Conservation (phyloP, 1,140 invertebrate genomes). For the Drosophila equinoxialis region DNA sequence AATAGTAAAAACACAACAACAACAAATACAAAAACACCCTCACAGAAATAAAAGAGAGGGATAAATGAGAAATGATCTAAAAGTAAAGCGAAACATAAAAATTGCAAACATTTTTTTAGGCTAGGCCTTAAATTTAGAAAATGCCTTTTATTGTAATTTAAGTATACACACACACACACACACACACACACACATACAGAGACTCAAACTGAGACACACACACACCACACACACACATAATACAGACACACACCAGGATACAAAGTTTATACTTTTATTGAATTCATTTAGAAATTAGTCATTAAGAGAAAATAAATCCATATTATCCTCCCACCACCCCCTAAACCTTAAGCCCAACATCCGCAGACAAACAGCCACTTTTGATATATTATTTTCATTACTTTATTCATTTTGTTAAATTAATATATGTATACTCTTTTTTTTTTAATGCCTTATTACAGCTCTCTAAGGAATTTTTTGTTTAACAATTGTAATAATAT, state of each 20-base stretch:
- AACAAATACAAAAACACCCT: neutral
- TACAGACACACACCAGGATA: constrained; percentile 7
- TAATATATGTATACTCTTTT: no score
- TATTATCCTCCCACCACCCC: neutral
- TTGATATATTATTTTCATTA: no score
- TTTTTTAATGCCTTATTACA: no score
- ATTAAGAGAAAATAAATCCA: neutral
- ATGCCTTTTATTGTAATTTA: constrained; percentile 16
- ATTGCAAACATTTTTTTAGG: constrained; percentile 5
- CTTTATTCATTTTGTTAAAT: no score
- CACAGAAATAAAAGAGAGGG: neutral
- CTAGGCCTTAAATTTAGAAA: constrained; percentile 20
- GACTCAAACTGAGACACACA: neutral
- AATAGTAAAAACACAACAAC: no score
- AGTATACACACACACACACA: constrained; percentile 1
- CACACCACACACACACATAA: neutral
- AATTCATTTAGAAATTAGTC: constrained; percentile 5
- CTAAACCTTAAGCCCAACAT: neutral
- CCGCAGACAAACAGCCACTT: no score
- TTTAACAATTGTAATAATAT: no score
- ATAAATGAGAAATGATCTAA: neutral
- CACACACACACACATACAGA: neutral
- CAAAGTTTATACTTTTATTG: constrained; percentile 21
- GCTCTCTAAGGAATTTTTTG: no score
- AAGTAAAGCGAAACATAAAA: neutral